A percentile compares a stretch with the other conserved stretches of the same genome.
Conservation (phyloP, 2,888 invertebrate species). For the Cataglyphis rosenhaueri region DNA sequence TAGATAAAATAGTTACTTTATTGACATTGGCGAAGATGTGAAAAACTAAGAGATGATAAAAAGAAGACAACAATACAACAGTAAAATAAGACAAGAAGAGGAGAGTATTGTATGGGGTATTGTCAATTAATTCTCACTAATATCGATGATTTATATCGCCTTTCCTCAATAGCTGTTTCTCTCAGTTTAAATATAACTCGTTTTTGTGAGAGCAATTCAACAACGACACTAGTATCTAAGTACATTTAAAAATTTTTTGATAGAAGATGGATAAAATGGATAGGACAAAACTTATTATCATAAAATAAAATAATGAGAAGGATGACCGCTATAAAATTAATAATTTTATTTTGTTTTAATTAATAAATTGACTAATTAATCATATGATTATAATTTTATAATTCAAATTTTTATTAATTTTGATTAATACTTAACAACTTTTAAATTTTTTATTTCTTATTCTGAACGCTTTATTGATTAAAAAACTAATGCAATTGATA, state of each 20-base stretch:
- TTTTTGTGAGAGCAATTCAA: constrained; percentile 58
- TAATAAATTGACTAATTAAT: constrained; percentile 16
- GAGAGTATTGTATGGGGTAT: constrained; percentile 72
- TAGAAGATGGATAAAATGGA: not conserved
- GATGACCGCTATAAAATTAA: not conserved
- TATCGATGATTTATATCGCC: constrained; percentile 73
- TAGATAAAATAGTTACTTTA: not conserved
- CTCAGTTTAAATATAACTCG: constrained; percentile 73
- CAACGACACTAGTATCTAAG: constrained; percentile 10
- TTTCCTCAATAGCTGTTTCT: constrained; percentile 72
- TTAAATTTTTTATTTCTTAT: not conserved
- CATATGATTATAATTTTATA: not conserved
- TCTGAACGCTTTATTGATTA: not conserved
- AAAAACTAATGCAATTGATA: not conserved
- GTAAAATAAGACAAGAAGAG: constrained; percentile 58
- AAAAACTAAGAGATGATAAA: not conserved
- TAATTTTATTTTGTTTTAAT: not conserved
- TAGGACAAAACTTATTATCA: not conserved
- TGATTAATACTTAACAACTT: not conserved
- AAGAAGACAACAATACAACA: not conserved
- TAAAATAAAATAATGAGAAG: constrained; percentile 2
- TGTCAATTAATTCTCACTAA: constrained; percentile 84
- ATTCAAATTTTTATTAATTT: not conserved
- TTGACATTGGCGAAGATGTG: not conserved
- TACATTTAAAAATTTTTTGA: not conserved